Evolutionary conservation across 2,888 invertebrate genomes (phyloP).

Genomic region (Anodontia alba): DNA sequence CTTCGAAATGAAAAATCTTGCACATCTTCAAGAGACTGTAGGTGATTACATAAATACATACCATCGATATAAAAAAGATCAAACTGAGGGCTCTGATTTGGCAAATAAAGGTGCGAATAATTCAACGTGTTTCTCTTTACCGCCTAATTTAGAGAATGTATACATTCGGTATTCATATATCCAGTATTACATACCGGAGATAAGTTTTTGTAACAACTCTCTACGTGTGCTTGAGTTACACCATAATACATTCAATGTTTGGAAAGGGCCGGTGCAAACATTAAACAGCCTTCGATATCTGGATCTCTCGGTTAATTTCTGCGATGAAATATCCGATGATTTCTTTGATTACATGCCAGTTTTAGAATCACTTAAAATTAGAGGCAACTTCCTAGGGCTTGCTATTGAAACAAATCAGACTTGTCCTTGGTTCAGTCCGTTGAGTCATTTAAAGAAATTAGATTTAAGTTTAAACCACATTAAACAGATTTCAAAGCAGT

Average conservation of each 20-base stretch:
- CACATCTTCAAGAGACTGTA: neutral
- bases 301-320: constrained; percentile 40
- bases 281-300: constrained; percentile 27
- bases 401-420: neutral
- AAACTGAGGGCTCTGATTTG: too few relatives aligned
- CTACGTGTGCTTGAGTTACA: neutral
- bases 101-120: too few relatives aligned
- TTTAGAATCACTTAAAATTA: constrained; percentile 28
- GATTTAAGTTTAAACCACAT: neutral
- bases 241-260: neutral
- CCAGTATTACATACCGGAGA: neutral
- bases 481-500: neutral
- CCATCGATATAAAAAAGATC: neutral
- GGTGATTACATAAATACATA: constrained; percentile 16
- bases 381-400: constrained; percentile 35
- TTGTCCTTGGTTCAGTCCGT: constrained; percentile 19
- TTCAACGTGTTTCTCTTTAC: neutral
- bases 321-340: neutral
- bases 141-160: neutral
- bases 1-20: constrained; percentile 22
- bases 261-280: constrained; percentile 28
- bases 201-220: neutral
- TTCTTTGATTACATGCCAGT: constrained; percentile 14
- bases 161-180: neutral
- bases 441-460: constrained; percentile 5